Percentiles rank a stretch among this genome's conserved stretches.
Evolutionary conservation across 2,797 vertebrate genomes (phyloP).

Genomic region (Acrocephalus scirpaceus): DNA sequence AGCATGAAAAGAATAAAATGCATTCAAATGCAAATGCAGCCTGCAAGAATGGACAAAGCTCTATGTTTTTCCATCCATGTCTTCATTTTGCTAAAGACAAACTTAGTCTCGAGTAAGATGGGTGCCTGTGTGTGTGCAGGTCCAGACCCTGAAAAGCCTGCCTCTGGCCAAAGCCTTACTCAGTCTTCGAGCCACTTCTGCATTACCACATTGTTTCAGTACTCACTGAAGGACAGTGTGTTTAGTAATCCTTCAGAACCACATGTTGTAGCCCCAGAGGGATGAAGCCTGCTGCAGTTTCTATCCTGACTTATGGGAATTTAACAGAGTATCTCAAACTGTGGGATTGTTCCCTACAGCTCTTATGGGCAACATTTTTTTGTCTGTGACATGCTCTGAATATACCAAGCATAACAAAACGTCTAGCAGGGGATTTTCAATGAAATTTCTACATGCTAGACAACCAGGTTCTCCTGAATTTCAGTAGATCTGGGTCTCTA

Average conservation of each 20-base stretch:
- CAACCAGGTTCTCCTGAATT: neutral
- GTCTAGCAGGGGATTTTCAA: neutral
- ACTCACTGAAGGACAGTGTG: neutral
- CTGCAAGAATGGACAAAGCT: conserved; percentile 20
- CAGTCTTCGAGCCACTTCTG: neutral
- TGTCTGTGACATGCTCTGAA: neutral
- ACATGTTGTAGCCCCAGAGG: neutral
- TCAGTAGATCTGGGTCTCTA: neutral
- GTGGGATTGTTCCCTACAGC: neutral
- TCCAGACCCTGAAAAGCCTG: neutral
- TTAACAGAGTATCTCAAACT: neutral
- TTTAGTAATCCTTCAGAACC: conserved; percentile 37
- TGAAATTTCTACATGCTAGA: neutral
- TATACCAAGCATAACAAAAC: neutral
- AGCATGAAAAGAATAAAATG: conserved; percentile 40
- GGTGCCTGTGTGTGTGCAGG: neutral
- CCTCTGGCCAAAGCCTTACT: neutral
- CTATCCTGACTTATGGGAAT: neutral
- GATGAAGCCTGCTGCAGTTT: neutral
- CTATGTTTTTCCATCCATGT: neutral
- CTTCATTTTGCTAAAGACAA: conserved; percentile 30
- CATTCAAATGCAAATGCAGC: conserved; percentile 74
- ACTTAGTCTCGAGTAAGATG: rapidly evolving
- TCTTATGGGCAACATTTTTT: neutral
- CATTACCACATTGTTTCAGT: neutral